phyloP scores from a whole-genome alignment of 53 echinoderm and acorn worm species.

The Actinopyga echinites region DNA sequence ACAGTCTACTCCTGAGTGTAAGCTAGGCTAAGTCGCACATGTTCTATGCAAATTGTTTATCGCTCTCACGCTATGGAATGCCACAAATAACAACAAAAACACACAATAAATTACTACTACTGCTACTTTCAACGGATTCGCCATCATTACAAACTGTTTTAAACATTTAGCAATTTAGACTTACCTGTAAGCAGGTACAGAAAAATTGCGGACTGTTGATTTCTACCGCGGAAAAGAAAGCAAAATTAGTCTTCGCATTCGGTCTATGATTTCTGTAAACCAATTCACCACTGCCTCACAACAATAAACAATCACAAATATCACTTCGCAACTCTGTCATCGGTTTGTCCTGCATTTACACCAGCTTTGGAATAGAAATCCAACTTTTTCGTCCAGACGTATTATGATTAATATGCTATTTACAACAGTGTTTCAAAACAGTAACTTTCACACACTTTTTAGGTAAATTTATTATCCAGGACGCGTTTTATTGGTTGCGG shows the following conservation, averaged over 20 bases:
- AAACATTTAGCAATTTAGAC: constrained; percentile 6
- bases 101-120: constrained; percentile 69
- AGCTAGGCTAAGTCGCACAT: constrained; percentile 29
- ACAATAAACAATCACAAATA: constrained; percentile 96
- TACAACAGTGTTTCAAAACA: not conserved
- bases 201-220: constrained; percentile 5
- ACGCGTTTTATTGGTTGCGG: constrained; percentile 49
- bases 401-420: too few relatives aligned
- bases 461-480: constrained; percentile 29
- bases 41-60: constrained; percentile 99
- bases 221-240: constrained; percentile 38
- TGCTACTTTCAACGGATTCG: not conserved
- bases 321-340: constrained; percentile 66
- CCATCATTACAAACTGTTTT: too few relatives aligned
- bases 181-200: constrained; percentile 22
- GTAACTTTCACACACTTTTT: constrained; percentile 25
- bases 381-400: too few relatives aligned
- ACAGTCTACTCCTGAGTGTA: not conserved
- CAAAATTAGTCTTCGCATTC: constrained; percentile 63
- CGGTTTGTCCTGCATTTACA: not conserved
- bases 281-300: constrained; percentile 77
- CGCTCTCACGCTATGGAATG: constrained; percentile 91
- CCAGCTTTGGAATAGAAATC: too few relatives aligned
- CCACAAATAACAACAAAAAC: constrained; percentile 99
- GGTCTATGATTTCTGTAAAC: constrained; percentile 77